Evolutionary conservation across 2,797 vertebrate species (phyloP).

Genomic region (Sebastes miniatus): DNA sequence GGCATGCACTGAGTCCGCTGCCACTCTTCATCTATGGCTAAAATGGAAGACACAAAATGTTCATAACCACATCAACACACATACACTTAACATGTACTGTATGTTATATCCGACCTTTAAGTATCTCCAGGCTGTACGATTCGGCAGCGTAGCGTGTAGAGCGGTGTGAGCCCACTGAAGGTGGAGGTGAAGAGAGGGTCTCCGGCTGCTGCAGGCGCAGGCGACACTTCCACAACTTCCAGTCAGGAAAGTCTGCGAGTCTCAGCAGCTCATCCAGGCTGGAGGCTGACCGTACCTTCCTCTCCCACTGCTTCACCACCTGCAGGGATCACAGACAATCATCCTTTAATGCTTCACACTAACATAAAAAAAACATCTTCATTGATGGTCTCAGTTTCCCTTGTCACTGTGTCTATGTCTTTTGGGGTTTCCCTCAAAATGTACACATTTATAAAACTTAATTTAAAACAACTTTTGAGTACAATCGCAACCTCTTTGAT

Average conservation of each 20-base stretch:
- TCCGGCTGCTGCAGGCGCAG: slow-evolving; percentile 86
- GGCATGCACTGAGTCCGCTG: slow-evolving; percentile 95
- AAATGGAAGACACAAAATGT: background rate
- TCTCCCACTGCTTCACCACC: slow-evolving; percentile 82
- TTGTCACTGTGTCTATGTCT: too few species aligned
- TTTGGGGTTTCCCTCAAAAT: too few species aligned
- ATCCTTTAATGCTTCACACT: background rate
- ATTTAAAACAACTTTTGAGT: background rate
- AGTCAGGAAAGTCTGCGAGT: slow-evolving; percentile 92
- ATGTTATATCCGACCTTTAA: slow-evolving; percentile 82
- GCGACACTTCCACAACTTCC: slow-evolving; percentile 95
- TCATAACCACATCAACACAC: background rate
- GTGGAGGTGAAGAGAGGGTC: slow-evolving; percentile 42
- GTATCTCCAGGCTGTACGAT: slow-evolving; percentile 91
- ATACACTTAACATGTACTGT: background rate
- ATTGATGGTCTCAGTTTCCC: background rate
- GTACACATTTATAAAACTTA: background rate
- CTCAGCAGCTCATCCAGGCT: slow-evolving; percentile 92
- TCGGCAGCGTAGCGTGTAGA: slow-evolving; percentile 94
- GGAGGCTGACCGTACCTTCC: slow-evolving; percentile 88
- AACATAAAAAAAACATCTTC: background rate
- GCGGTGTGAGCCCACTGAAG: slow-evolving; percentile 84
- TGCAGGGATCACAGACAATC: slow-evolving; percentile 17
- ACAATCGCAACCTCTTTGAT: background rate
- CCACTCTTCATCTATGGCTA: slow-evolving; percentile 97